phyloP scores from a whole-genome alignment of 2,113 vertebrate genomes.

The Bolborhynchus lineola region DNA sequence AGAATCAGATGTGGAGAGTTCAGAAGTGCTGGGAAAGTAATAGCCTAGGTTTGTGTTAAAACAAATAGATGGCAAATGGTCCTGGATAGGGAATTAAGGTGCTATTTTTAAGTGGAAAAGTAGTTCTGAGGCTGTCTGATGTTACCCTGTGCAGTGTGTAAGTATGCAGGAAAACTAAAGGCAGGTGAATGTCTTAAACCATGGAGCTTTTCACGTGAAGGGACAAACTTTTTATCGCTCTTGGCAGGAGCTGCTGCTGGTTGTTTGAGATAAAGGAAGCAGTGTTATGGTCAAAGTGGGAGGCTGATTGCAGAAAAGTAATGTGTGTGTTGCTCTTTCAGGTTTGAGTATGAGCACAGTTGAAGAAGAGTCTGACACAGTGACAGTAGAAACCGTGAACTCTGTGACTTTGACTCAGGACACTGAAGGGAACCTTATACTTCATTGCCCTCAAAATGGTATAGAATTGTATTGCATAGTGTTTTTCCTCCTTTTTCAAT shows the following conservation, averaged over 20 bases:
- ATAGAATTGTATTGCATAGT: constrained; percentile 6
- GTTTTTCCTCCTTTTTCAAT: background rate
- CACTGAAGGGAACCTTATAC: constrained; percentile 91
- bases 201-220: background rate
- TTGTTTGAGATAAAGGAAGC: background rate
- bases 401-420: constrained; percentile 92
- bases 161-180: background rate
- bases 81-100: background rate
- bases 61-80: background rate
- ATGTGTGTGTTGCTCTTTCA: constrained; percentile 58
- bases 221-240: background rate
- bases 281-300: background rate
- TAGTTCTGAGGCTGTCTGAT: background rate
- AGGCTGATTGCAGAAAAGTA: background rate
- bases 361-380: constrained; percentile 84
- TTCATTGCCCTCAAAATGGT: constrained; percentile 91
- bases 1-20: background rate
- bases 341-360: constrained; percentile 92
- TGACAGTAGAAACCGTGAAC: constrained; percentile 86
- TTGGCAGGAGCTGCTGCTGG: background rate
- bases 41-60: background rate
- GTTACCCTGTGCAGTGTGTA: background rate
- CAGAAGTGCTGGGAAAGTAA: background rate
- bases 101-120: background rate
- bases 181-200: background rate